Percentiles rank a stretch among this genome's conserved stretches.
Conservation (phyloP, 35 echinoderm and acorn worm species). For the Apostichopus parvimensis region DNA sequence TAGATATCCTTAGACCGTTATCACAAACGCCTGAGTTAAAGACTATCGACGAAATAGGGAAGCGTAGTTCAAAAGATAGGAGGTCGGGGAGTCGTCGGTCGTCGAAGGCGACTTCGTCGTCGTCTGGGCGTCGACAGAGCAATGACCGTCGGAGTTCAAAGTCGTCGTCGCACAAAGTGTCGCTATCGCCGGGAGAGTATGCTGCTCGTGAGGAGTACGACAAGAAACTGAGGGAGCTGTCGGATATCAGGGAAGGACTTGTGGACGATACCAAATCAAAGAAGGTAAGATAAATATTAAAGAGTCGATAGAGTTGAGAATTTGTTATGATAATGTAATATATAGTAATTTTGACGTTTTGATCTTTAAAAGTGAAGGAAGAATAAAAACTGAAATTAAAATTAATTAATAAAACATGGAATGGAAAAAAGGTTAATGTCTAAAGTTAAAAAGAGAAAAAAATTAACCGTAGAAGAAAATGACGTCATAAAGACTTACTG, state of each 20-base stretch:
- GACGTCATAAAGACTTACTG: too few relatives aligned
- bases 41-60: slow-evolving; percentile 20
- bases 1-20: slow-evolving; percentile 39
- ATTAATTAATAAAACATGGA: too few relatives aligned
- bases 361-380: too few relatives aligned
- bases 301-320: too few relatives aligned
- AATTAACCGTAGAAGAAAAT: too few relatives aligned
- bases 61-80: slow-evolving; percentile 38
- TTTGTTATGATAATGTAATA: too few relatives aligned
- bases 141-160: slow-evolving; percentile 1
- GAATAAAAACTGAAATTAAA: too few relatives aligned
- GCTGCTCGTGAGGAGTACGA: slow-evolving; percentile 69
- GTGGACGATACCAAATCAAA: slow-evolving; percentile 38
- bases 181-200: slow-evolving; percentile 73
- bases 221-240: slow-evolving; percentile 71
- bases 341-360: too few relatives aligned
- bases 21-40: slow-evolving; percentile 41
- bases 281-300: slow-evolving; percentile 1
- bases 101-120: not conserved
- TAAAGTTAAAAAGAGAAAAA: too few relatives aligned
- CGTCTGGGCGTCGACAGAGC: slow-evolving; percentile 4
- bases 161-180: slow-evolving; percentile 34
- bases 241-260: slow-evolving; percentile 51
- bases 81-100: not conserved
- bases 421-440: too few relatives aligned